Evolutionary conservation across 2,888 invertebrate species (phyloP).

Genomic region (Megaustenia siamemsis): DNA sequence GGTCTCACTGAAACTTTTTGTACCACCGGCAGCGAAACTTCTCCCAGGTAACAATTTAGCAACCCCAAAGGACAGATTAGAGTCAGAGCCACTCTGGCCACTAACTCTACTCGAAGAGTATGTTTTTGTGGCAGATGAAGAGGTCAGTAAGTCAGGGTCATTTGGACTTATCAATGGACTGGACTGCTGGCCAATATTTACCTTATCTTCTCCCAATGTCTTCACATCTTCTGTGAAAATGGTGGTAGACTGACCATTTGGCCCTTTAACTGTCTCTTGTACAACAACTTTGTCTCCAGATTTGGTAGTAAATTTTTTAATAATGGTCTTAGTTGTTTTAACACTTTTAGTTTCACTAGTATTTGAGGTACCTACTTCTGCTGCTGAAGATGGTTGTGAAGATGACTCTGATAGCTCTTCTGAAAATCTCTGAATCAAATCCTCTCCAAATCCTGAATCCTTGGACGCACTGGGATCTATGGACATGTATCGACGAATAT

Average conservation of each 20-base stretch:
- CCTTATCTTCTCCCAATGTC: background rate
- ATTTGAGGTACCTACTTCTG: background rate
- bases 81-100: conserved; percentile 36
- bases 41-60: background rate
- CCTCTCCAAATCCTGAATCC: conserved; percentile 53
- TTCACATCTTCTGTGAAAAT: conserved; percentile 27
- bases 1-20: conserved; percentile 26
- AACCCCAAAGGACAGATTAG: background rate
- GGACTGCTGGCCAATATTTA: background rate
- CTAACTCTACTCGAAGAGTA: background rate
- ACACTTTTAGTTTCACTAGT: conserved; percentile 25
- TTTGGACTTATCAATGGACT: background rate
- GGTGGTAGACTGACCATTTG: conserved; percentile 49
- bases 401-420: background rate
- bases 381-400: background rate
- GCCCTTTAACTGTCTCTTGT: conserved; percentile 47
- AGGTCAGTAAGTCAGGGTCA: background rate
- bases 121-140: background rate
- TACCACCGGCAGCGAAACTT: background rate
- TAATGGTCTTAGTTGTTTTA: conserved; percentile 53
- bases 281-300: conserved; percentile 44
- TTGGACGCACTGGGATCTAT: conserved; percentile 53
- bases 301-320: conserved; percentile 31
- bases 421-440: conserved; percentile 45
- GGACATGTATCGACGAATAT: conserved; percentile 59